Evolutionary conservation across 2,113 vertebrate species (phyloP).

Genomic region (Corydoras sp.): DNA sequence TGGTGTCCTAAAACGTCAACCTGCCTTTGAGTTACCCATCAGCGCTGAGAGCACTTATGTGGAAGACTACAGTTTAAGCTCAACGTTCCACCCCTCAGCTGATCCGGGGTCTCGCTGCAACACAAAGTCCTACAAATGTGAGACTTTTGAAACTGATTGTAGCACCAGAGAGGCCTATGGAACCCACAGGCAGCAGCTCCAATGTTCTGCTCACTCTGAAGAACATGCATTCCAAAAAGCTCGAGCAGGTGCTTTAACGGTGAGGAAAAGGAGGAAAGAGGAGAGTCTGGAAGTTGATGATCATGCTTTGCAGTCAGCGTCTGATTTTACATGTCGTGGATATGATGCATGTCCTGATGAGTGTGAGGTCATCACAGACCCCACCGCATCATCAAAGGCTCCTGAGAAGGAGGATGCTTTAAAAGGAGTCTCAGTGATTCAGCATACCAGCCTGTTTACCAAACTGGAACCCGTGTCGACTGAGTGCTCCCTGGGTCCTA

Average conservation of each 20-base stretch:
- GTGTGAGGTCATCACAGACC: too few relatives aligned
- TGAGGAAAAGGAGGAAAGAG: conserved; percentile 87
- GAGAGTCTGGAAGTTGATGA: conserved; percentile 85
- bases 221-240: conserved; percentile 74
- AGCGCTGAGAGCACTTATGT: conserved; percentile 63
- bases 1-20: conserved; percentile 85
- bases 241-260: conserved; percentile 70
- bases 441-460: conserved; percentile 94
- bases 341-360: conserved; percentile 29
- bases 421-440: conserved; percentile 94
- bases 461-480: conserved; percentile 67
- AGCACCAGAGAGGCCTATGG: conserved; percentile 86
- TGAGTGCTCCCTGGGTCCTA: conserved; percentile 25
- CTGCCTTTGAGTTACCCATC: conserved; percentile 85
- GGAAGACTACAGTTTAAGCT: conserved; percentile 38
- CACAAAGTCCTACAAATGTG: conserved; percentile 74
- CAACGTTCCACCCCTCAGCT: conserved; percentile 26
- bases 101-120: too few relatives aligned
- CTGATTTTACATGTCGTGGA: conserved; percentile 48
- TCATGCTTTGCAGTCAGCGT: conserved; percentile 54
- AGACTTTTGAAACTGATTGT: conserved; percentile 81
- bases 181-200: conserved; percentile 83
- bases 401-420: conserved; percentile 65
- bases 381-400: neutral
- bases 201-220: conserved; percentile 66